Base-by-base conservation (phyloP, 2,888 invertebrate genomes). In the Platerodrilus igneus region DNA sequence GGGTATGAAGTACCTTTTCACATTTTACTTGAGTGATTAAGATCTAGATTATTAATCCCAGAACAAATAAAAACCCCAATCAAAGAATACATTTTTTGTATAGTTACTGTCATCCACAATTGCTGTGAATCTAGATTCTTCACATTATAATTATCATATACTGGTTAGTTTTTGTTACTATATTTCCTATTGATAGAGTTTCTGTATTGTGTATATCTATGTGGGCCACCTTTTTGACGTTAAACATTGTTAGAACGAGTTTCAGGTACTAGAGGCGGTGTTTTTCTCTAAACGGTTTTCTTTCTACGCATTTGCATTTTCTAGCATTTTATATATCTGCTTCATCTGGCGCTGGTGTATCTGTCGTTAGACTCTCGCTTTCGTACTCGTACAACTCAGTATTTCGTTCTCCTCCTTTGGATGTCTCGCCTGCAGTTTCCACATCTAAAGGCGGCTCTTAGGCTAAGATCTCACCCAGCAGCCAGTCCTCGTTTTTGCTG, bases 1-100 rank as follows among this genome's bases (percentile, higher is more conserved):
- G 43, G 47, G 45, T 45, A 48, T 11, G 47, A 48, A 25, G n/a
- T n/a, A n/a, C n/a, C 23, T 28, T 50, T 31, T 47, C 48, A 50
- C 48, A 52, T 52, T 19, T 52, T 48, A 23, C 5, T 27, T 25
- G 41, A 26, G 45, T 48, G 23, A 29, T 53, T 50, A 7, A 37
- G 43, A 35, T 51, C 47, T 1, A 38, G 48, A 29, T 48, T 50
- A 34, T 47, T 42, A 1, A 22, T 43, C n/a, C 51, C 47, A 33
- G 48, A 22, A 28, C 29, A 37, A 41, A 51, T 48, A 41, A 51
- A 43, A 40, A 49, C 33, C 21, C 27, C 51, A 9, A 47, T 13
- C 41, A 51, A 53, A 9, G 44, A 30, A 32, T 34, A 40, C 10
- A 48, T 37, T 42, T 51, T 48, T 7, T 15, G 37, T 10, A 18